Conservation (phyloP, 2,113 vertebrate species). For the Xyliphius kryptos region DNA sequence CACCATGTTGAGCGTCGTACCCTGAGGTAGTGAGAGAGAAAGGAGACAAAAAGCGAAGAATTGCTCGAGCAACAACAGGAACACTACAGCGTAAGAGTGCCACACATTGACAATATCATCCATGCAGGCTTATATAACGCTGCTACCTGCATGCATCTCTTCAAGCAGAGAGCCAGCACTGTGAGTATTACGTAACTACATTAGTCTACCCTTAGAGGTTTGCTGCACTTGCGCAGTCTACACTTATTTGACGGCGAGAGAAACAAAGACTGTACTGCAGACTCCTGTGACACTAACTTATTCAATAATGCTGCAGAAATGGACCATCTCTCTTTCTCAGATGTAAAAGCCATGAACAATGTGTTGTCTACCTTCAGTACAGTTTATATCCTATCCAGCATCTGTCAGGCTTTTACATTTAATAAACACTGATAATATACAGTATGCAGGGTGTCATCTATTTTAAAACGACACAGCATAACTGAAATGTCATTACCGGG, state of each 20-base stretch:
- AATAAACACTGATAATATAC: too few species aligned
- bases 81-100: slow-evolving; percentile 54
- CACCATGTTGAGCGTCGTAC: too few species aligned
- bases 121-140: slow-evolving; percentile 68
- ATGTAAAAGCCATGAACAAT: slow-evolving; percentile 1
- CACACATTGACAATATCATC: slow-evolving; percentile 61
- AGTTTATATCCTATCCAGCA: too few species aligned
- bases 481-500: too few species aligned
- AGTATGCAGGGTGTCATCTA: too few species aligned
- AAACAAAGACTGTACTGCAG: slow-evolving; percentile 13
- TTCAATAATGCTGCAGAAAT: slow-evolving; percentile 24
- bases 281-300: slow-evolving; percentile 28
- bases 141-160: too few species aligned
- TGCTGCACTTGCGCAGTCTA: slow-evolving; percentile 52
- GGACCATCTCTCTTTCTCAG: too few species aligned
- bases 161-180: slow-evolving; percentile 62
- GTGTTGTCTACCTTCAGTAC: too few species aligned
- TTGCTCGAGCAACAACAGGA: slow-evolving; percentile 42
- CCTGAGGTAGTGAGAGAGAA: too few species aligned
- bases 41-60: too few species aligned
- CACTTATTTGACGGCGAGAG: slow-evolving; percentile 23
- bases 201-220: slow-evolving; percentile 61
- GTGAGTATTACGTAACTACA: slow-evolving; percentile 69
- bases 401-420: too few species aligned
- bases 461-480: too few species aligned